Evolutionary conservation across 2,888 invertebrate genomes (phyloP).

Genomic region (Dicyrtoma fusca): DNA sequence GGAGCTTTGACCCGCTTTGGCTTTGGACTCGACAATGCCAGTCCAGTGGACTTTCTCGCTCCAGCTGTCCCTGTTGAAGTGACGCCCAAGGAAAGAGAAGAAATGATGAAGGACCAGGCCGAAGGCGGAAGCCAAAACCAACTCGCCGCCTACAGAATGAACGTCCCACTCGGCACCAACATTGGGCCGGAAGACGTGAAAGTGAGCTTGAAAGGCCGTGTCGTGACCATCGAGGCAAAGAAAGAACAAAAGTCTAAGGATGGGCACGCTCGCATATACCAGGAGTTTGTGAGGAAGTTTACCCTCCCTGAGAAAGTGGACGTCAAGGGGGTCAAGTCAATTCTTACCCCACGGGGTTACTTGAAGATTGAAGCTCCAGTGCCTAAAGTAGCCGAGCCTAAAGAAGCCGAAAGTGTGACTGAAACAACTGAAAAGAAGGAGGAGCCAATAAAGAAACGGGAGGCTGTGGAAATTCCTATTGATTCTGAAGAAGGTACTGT

Average conservation of each 20-base stretch:
- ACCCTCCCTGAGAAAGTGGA: conserved; percentile 19
- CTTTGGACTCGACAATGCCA: too few species aligned
- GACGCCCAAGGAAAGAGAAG: too few species aligned
- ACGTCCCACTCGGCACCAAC: conserved; percentile 11
- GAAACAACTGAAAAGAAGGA: too few species aligned
- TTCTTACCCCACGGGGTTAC: conserved; percentile 24
- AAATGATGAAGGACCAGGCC: too few species aligned
- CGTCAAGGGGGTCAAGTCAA: conserved; percentile 31
- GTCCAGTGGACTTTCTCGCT: too few species aligned
- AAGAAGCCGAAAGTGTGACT: too few species aligned
- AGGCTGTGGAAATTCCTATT: too few species aligned
- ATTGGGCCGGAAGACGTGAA: conserved; percentile 25
- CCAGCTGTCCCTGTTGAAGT: too few species aligned
- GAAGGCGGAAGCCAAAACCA: too few species aligned
- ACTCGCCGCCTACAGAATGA: conserved; percentile 24
- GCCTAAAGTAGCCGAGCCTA: neutral
- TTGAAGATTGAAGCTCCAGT: conserved; percentile 31
- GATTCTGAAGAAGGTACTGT: too few species aligned
- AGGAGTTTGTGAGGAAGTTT: conserved; percentile 23
- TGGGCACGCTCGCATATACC: conserved; percentile 9
- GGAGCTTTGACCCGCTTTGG: too few species aligned
- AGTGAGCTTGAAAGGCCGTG: conserved; percentile 16
- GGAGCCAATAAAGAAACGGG: too few species aligned
- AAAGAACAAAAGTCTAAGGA: conserved; percentile 20
- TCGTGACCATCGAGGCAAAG: conserved; percentile 24